Conservation (phyloP, 2,113 vertebrate species). For the Notothenia rossii region DNA sequence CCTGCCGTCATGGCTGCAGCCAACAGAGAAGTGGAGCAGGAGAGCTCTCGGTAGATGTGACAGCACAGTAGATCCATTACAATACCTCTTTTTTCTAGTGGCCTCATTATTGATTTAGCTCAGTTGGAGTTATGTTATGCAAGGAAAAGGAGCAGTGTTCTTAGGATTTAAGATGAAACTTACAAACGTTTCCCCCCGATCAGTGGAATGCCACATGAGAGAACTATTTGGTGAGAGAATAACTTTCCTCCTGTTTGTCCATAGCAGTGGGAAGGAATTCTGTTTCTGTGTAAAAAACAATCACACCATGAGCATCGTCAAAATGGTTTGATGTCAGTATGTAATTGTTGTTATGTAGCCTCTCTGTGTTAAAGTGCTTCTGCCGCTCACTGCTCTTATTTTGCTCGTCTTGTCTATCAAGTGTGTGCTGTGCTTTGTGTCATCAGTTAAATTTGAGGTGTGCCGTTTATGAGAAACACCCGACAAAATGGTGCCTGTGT, state of each 20-base stretch:
- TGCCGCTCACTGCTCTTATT: slow-evolving; percentile 58
- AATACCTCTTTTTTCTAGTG: neutral
- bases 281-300: slow-evolving; percentile 18
- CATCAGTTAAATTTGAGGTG: slow-evolving; percentile 16
- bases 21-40: neutral
- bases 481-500: slow-evolving; percentile 59
- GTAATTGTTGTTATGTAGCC: slow-evolving; percentile 51
- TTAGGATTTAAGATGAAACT: slow-evolving; percentile 29
- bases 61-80: slow-evolving; percentile 17
- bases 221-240: slow-evolving; percentile 64
- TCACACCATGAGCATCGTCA: slow-evolving; percentile 58
- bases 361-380: slow-evolving; percentile 56
- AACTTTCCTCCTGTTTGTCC: slow-evolving; percentile 38
- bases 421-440: slow-evolving; percentile 46
- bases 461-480: slow-evolving; percentile 21
- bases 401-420: slow-evolving; percentile 50
- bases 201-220: slow-evolving; percentile 53
- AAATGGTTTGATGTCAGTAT: slow-evolving; percentile 58
- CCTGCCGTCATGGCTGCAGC: slow-evolving; percentile 2
- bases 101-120: slow-evolving; percentile 1
- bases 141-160: slow-evolving; percentile 6
- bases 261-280: slow-evolving; percentile 50
- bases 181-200: slow-evolving; percentile 29
- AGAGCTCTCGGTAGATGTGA: slow-evolving; percentile 18
- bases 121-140: neutral